Base-by-base conservation (phyloP, 2,797 vertebrate species). In the Phyllotis vaccarum region DNA sequence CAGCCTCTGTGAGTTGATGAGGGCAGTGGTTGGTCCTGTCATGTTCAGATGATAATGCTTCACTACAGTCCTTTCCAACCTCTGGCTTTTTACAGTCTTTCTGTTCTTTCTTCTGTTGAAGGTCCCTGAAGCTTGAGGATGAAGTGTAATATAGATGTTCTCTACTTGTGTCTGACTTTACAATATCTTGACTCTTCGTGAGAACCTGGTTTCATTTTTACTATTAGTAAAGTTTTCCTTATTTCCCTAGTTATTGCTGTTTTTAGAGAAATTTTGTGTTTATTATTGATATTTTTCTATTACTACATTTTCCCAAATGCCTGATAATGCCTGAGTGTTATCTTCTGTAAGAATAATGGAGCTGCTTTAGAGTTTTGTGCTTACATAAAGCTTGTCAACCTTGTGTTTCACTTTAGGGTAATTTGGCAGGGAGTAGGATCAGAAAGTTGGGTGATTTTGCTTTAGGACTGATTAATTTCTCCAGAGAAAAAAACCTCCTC, bases 171-270 rank as follows among this genome's bases (percentile, higher is more conserved):
- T 11, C 13, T 81, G n/a, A 14, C 7, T 40, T 24, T 60, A 81
- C 79, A 90, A 46, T 89, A 86, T 79, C n/a, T 78, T 54, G 66
- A 89, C 60, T 86, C 4, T 79, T n/a, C 58, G 21, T 58, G 7
- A 62, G 14, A 43, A 62, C 49, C 22, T 14, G 82, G 6, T 81
- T 89, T 88, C 88, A 14, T 72, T 79, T 8, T 94, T 91, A 76
- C 22, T 94, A 75, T 29, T 85, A 19, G 92, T 91, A 56, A 85
- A 89, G 16, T 89, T 91, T 13, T 81, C 72, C 91, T 91, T 93
- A 68, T 89, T 89, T 86, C 52, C 31, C 21, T 40, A 70, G 54
- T 10, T 76, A 81, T 86, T 89, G n/a, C 64, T 92, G 40, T 75
- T 92, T 43, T 76, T 81, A 52, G 62, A 62, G 34, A n/a, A 52